Evolutionary conservation across 2,888 invertebrate genomes (phyloP).

Genomic region (Cheilosia impressa): DNA sequence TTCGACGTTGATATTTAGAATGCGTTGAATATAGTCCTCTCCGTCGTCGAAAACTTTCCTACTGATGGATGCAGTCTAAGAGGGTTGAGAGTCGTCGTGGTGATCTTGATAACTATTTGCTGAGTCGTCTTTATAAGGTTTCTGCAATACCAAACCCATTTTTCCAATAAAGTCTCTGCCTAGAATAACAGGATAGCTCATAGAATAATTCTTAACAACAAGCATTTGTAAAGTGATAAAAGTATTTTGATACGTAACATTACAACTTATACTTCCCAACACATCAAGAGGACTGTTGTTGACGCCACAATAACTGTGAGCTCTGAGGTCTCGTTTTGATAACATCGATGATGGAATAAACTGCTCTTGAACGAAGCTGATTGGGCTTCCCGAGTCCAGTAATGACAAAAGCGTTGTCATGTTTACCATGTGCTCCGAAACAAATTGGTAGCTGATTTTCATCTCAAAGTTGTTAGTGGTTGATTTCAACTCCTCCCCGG

Average conservation of each 20-base stretch:
- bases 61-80: neutral
- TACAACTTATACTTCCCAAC: conserved; percentile 20
- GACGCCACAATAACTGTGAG: conserved; percentile 45
- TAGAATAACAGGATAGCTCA: conserved; percentile 34
- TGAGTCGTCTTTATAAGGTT: conserved; percentile 1
- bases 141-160: conserved; percentile 20
- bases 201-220: conserved; percentile 32
- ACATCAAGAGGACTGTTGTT: conserved; percentile 53
- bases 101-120: no score
- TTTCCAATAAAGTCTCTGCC: conserved; percentile 41
- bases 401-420: no score
- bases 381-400: conserved; percentile 25
- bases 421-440: no score
- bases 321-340: conserved; percentile 5
- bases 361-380: conserved; percentile 37
- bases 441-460: no score
- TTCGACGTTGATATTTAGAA: conserved; percentile 12
- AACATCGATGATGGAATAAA: conserved; percentile 33
- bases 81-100: neutral
- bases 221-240: conserved; percentile 32
- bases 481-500: no score
- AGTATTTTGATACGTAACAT: conserved; percentile 34
- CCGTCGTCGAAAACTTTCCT: neutral
- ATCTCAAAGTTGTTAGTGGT: no score
- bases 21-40: no score